These are phyloP conservation scores for Protobothrops flavoviridis DNA, from an alignment of 2,113 vertebrate genomes.

Conservation along the genomic window DNA sequence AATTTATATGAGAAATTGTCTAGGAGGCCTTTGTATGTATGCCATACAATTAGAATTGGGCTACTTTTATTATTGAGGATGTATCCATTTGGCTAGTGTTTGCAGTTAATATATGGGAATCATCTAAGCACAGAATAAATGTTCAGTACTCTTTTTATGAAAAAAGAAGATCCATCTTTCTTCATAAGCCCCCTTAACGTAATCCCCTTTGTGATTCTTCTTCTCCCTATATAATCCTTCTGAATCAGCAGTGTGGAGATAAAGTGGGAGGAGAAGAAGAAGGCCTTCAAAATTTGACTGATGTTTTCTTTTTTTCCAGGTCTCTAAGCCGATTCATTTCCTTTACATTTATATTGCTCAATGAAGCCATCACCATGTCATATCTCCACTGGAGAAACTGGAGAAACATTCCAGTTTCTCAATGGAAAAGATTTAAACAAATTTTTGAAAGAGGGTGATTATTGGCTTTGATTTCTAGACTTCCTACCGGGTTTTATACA, in stretches of 20 bases:
- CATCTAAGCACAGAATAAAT: not conserved
- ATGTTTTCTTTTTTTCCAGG: not conserved
- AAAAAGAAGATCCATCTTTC: not conserved
- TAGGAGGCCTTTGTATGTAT: not conserved
- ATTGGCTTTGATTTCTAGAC: not conserved
- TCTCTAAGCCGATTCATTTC: not conserved
- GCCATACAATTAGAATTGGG: not conserved
- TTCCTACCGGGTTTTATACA: not conserved
- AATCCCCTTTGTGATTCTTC: not conserved
- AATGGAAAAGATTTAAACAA: not conserved
- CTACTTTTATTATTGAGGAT: not conserved
- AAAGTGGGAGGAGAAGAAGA: not conserved
- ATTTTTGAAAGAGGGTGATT: not conserved
- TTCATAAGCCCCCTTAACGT: not conserved
- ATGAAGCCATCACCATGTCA: not conserved
- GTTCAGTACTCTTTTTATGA: not conserved
- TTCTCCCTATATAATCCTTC: not conserved
- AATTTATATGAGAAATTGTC: not conserved
- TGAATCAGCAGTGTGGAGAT: not conserved
- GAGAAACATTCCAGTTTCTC: not conserved
- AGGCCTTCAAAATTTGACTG: not conserved
- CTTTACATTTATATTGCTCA: not conserved
- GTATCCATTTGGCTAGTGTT: not conserved
- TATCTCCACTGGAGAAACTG: not conserved
- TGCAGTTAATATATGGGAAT: not conserved